Percentiles rank a stretch among this genome's conserved stretches.
phyloP scores from a whole-genome alignment of 1,140 invertebrate genomes.

The Drosophila tropicalis region DNA sequence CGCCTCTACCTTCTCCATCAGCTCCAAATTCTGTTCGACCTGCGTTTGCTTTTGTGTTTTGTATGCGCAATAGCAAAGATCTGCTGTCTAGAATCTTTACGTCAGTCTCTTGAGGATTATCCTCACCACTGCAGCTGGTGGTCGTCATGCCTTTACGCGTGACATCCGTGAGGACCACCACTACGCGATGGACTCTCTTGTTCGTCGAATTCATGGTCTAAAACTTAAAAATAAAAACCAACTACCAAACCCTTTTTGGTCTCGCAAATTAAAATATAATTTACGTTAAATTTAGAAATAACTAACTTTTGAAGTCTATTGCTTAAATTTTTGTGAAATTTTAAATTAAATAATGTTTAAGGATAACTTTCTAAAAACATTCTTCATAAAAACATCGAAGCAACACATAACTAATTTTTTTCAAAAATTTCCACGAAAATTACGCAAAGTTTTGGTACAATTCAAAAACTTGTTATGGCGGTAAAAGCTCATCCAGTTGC shows the following conservation, averaged over 20 bases:
- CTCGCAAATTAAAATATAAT: not conserved
- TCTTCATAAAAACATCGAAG: no score
- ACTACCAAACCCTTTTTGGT: not conserved
- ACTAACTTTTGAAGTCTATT: slow-evolving; percentile 19
- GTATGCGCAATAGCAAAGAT: slow-evolving; percentile 40
- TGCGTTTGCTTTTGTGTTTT: not conserved
- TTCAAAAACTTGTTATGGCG: no score
- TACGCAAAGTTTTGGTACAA: no score
- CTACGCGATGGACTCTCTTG: slow-evolving; percentile 46
- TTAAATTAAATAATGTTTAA: no score
- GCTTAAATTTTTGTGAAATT: not conserved
- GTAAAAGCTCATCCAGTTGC: no score
- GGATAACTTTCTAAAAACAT: no score
- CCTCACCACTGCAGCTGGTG: slow-evolving; percentile 11
- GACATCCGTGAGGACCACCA: slow-evolving; percentile 51
- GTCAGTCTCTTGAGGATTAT: slow-evolving; percentile 12
- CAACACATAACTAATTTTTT: no score
- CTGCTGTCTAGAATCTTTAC: slow-evolving; percentile 52
- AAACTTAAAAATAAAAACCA: slow-evolving; percentile 7
- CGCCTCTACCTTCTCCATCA: not conserved
- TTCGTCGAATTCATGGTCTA: slow-evolving; percentile 14
- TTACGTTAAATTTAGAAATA: slow-evolving; percentile 1
- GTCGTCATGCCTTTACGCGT: slow-evolving; percentile 14
- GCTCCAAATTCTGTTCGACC: not conserved
- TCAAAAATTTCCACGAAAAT: no score